Evolutionary conservation across 2,888 invertebrate genomes (phyloP).

Genomic region (Carcina quercana): DNA sequence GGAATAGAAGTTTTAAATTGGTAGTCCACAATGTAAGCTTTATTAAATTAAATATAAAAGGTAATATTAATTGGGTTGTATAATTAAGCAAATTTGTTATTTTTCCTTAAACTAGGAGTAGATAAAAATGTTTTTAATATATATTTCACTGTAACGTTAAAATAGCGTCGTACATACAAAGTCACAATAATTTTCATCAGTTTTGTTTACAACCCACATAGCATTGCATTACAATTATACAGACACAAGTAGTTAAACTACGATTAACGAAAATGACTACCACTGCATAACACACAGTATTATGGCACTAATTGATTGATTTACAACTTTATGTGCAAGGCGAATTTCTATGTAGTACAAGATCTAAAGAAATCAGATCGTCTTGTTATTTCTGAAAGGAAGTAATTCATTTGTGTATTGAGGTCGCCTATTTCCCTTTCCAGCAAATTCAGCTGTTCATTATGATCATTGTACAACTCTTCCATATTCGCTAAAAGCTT

Average conservation of each 20-base stretch:
- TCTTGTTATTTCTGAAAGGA: conserved; percentile 75
- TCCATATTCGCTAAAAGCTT: conserved; percentile 83
- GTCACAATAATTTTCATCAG: too few relatives aligned
- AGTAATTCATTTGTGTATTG: conserved; percentile 77
- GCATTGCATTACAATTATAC: conserved; percentile 33
- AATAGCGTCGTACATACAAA: too few relatives aligned
- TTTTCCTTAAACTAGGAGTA: too few relatives aligned
- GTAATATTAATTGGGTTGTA: too few relatives aligned
- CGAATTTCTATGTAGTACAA: conserved; percentile 58
- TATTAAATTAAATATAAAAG: too few relatives aligned
- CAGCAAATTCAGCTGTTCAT: conserved; percentile 73
- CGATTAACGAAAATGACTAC: conserved; percentile 32
- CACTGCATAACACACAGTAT: conserved; percentile 25
- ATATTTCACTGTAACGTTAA: too few relatives aligned
- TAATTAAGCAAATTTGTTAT: too few relatives aligned
- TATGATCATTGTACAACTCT: conserved; percentile 78
- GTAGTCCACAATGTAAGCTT: too few relatives aligned
- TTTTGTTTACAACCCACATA: conserved; percentile 22
- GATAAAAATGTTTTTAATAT: too few relatives aligned
- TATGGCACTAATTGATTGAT: conserved; percentile 43
- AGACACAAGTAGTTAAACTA: conserved; percentile 44
- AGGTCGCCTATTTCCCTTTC: conserved; percentile 77
- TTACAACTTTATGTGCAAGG: conserved; percentile 15
- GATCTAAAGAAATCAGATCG: conserved; percentile 77
- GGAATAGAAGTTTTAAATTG: conserved; percentile 20